These are phyloP conservation scores for Ptilodon capucinus DNA, from an alignment of 2,888 invertebrate species.

Conservation along the genomic window DNA sequence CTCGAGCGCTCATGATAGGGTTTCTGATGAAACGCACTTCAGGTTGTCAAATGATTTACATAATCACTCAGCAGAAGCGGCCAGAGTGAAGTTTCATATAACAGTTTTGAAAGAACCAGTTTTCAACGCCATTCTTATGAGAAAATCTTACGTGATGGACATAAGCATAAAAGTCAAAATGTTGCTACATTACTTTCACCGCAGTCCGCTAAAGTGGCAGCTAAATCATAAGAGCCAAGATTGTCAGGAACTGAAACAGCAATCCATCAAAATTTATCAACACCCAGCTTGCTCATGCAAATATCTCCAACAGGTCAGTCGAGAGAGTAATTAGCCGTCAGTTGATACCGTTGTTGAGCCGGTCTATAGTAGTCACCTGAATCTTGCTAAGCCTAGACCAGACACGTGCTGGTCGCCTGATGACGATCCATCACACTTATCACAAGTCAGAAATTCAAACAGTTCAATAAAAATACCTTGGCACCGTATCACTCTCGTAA, in stretches of 20 bases:
- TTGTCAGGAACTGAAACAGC: neutral
- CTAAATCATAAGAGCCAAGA: neutral
- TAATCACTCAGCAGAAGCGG: too few species aligned
- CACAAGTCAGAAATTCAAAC: neutral
- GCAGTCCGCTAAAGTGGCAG: neutral
- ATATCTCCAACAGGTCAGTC: slow-evolving; percentile 22
- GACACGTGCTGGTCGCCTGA: neutral
- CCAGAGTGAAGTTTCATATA: too few species aligned
- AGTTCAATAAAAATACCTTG: too few species aligned
- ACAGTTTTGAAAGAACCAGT: too few species aligned
- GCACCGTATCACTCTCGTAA: too few species aligned
- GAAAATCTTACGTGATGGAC: neutral
- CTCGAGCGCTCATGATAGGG: too few species aligned
- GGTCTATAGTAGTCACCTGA: neutral
- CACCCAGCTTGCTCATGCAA: slow-evolving; percentile 21
- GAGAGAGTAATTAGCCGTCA: slow-evolving; percentile 18
- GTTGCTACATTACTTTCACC: neutral
- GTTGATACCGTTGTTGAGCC: neutral
- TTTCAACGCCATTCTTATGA: too few species aligned
- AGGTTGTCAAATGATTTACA: too few species aligned
- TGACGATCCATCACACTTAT: neutral
- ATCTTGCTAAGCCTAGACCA: neutral
- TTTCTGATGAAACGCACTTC: too few species aligned
- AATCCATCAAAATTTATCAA: slow-evolving; percentile 2
- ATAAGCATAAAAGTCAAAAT: neutral